Evolutionary conservation across 2,888 invertebrate genomes (phyloP).

Genomic region (Shargacucullia verbasci): DNA sequence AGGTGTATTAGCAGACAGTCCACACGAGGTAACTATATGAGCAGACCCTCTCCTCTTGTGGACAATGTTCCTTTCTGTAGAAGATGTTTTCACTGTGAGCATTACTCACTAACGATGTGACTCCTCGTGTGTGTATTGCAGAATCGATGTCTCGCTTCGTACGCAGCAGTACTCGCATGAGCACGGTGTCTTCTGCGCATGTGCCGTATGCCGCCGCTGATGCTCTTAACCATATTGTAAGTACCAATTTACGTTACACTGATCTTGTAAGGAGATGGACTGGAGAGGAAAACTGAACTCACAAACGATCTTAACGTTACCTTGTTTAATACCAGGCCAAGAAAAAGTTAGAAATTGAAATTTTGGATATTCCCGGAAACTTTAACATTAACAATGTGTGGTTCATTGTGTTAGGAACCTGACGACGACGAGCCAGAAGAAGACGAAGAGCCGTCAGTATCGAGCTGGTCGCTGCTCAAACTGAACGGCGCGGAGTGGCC

Average conservation of each 20-base stretch:
- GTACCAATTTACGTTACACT: slow-evolving; percentile 1
- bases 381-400: too few relatives aligned
- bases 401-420: too few relatives aligned
- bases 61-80: too few relatives aligned
- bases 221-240: slow-evolving; percentile 36
- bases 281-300: too few relatives aligned
- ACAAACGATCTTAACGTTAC: too few relatives aligned
- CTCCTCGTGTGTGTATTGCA: slow-evolving; percentile 60
- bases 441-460: slow-evolving; percentile 55
- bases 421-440: slow-evolving; percentile 46
- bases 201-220: slow-evolving; percentile 52
- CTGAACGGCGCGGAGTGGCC: slow-evolving; percentile 91
- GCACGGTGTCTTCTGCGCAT: slow-evolving; percentile 58
- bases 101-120: slow-evolving; percentile 5
- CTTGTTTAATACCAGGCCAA: too few relatives aligned
- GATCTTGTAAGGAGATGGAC: too few relatives aligned
- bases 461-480: slow-evolving; percentile 82
- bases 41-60: neutral
- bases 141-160: slow-evolving; percentile 51
- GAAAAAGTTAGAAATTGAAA: too few relatives aligned
- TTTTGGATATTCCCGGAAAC: too few relatives aligned
- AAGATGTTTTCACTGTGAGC: too few relatives aligned
- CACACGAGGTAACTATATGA: slow-evolving; percentile 51
- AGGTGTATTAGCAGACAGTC: slow-evolving; percentile 64
- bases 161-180: slow-evolving; percentile 69